Evolutionary conservation across 2,113 vertebrate genomes (phyloP).

Genomic region (Pelusios castaneus): DNA sequence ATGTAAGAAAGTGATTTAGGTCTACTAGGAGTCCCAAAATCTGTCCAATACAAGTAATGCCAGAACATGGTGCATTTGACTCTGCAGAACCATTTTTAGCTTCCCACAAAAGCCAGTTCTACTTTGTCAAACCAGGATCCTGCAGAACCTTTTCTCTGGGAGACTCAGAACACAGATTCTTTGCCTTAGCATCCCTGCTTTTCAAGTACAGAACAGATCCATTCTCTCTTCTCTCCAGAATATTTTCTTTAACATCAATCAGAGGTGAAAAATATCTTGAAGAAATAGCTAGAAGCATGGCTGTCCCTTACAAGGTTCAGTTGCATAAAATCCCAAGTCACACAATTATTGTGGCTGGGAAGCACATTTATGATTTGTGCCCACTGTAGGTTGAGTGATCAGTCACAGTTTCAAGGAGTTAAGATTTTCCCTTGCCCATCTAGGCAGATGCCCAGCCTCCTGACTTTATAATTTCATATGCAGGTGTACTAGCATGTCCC

Average conservation of each 20-base stretch:
- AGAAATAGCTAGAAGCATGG: background rate
- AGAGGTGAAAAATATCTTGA: accelerated
- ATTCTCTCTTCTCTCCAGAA: background rate
- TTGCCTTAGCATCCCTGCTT: background rate
- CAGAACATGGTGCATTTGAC: background rate
- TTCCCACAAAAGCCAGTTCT: background rate
- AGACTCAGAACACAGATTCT: background rate
- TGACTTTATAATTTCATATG: background rate
- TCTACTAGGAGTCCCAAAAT: background rate
- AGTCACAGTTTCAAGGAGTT: accelerated
- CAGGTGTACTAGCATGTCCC: background rate
- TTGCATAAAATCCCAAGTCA: background rate
- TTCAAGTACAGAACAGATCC: background rate
- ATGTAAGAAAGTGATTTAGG: background rate
- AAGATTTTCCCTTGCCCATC: accelerated
- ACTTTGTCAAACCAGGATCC: background rate
- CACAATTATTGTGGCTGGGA: background rate
- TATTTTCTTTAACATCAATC: background rate
- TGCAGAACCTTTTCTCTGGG: background rate
- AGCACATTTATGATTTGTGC: background rate
- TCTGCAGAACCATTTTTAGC: background rate
- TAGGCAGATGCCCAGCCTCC: accelerated
- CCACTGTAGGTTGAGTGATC: background rate
- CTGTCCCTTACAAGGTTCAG: background rate
- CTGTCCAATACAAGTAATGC: background rate